These are phyloP conservation scores for Salpingus planirostris DNA, from an alignment of 2,888 invertebrate genomes.

Conservation along the genomic window DNA sequence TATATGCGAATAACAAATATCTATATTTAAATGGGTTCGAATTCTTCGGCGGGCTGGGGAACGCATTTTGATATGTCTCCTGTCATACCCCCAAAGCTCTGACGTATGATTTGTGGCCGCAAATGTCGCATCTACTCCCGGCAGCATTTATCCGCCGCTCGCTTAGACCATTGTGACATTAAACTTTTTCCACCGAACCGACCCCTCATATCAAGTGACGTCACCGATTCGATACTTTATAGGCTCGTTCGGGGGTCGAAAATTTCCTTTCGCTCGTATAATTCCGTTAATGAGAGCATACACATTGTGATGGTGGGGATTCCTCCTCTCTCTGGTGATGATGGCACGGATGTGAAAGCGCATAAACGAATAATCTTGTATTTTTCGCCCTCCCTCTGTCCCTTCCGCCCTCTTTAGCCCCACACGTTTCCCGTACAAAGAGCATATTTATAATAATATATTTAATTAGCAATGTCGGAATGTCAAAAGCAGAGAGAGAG, in stretches of 20 bases:
- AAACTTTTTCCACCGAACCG: slow-evolving; percentile 27
- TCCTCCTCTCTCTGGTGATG: too few relatives aligned
- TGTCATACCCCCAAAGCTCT: slow-evolving; percentile 32
- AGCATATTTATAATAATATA: slow-evolving; percentile 40
- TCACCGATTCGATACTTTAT: too few relatives aligned
- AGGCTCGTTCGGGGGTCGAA: too few relatives aligned
- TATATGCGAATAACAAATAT: slow-evolving; percentile 20
- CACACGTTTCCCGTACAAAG: slow-evolving; percentile 21
- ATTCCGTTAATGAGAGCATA: too few relatives aligned
- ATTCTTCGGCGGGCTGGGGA: slow-evolving; percentile 22
- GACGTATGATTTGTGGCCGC: slow-evolving; percentile 38
- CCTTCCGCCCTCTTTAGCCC: too few relatives aligned
- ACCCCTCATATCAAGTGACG: too few relatives aligned
- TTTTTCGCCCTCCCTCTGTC: slow-evolving; percentile 23
- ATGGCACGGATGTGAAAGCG: too few relatives aligned
- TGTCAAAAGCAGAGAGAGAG: slow-evolving; percentile 36
- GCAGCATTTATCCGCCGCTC: slow-evolving; percentile 30
- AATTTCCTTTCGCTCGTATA: too few relatives aligned
- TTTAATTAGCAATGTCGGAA: slow-evolving; percentile 38
- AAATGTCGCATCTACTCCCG: slow-evolving; percentile 27
- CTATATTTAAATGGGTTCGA: slow-evolving; percentile 29
- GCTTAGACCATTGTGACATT: slow-evolving; percentile 35
- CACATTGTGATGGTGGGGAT: too few relatives aligned
- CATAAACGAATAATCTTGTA: slow-evolving; percentile 36
- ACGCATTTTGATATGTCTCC: slow-evolving; percentile 27